Evolutionary conservation across 1,140 invertebrate species (phyloP).

Genomic region (Tetranychus urticae): DNA sequence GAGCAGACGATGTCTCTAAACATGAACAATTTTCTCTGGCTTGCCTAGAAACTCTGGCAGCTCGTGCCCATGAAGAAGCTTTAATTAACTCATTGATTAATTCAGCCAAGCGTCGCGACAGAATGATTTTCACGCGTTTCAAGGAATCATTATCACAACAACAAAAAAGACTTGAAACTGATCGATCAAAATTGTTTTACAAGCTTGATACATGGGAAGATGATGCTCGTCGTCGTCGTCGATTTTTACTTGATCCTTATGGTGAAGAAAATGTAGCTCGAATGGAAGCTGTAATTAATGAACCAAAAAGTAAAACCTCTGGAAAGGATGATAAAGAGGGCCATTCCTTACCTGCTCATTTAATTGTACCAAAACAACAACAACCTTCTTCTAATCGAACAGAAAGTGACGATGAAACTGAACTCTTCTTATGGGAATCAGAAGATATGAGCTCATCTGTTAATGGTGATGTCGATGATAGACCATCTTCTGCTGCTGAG

Average conservation of each 20-base stretch:
- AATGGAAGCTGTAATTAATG: not conserved
- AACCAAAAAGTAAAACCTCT: conserved; percentile 16
- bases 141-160: conserved; percentile 1
- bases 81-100: conserved; percentile 10
- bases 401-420: conserved; percentile 4
- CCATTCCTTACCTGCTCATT: not conserved
- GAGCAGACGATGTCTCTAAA: conserved; percentile 94
- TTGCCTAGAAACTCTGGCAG: conserved; percentile 2
- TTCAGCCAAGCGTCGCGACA: conserved; percentile 9
- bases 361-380: not conserved
- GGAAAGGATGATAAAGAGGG: not conserved
- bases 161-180: not conserved
- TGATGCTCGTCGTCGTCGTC: conserved; percentile 72
- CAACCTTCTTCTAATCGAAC: not conserved
- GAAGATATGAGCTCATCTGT: conserved; percentile 3
- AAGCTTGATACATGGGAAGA: conserved; percentile 95
- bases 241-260: conserved; percentile 76
- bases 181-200: conserved; percentile 33
- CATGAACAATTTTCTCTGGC: conserved; percentile 61
- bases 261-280: not conserved
- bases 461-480: not conserved
- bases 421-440: conserved; percentile 4
- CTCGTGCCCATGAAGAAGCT: conserved; percentile 7
- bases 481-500: conserved; percentile 1
- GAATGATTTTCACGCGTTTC: conserved; percentile 7